Percentiles rank a stretch among this genome's conserved stretches.
Conservation (phyloP, 2,888 invertebrate genomes). For the Acheta domesticus region DNA sequence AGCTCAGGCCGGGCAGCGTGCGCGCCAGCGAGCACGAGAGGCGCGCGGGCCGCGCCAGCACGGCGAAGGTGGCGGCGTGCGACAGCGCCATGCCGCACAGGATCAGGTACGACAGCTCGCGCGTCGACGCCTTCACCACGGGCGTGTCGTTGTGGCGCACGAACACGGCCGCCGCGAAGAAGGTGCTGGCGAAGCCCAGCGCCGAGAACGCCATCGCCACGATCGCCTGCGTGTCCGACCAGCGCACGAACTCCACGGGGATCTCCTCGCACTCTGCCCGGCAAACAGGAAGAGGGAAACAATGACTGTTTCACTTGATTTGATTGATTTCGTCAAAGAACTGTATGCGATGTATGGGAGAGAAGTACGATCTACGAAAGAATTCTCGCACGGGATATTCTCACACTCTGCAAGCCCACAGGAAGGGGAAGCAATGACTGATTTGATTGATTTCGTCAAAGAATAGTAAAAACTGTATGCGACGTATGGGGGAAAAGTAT, state of each 20-base stretch:
- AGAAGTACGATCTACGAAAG: too few relatives aligned
- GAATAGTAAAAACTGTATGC: too few relatives aligned
- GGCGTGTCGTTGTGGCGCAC: slow-evolving; percentile 68
- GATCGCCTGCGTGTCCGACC: slow-evolving; percentile 61
- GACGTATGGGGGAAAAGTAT: too few relatives aligned
- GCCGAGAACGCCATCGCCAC: slow-evolving; percentile 58
- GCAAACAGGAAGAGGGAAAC: too few relatives aligned
- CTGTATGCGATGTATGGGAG: too few relatives aligned
- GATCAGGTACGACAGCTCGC: slow-evolving; percentile 67
- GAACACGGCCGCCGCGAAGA: slow-evolving; percentile 60
- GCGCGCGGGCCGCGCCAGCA: slow-evolving; percentile 60
- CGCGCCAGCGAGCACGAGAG: slow-evolving; percentile 58
- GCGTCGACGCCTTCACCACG: slow-evolving; percentile 65
- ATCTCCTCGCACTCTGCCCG: slow-evolving; percentile 59
- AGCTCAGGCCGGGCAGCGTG: slow-evolving; percentile 61
- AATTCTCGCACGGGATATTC: too few relatives aligned
- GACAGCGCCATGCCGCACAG: slow-evolving; percentile 53
- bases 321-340: too few relatives aligned
- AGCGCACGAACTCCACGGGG: slow-evolving; percentile 59
- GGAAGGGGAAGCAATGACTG: too few relatives aligned
- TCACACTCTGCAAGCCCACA: too few relatives aligned
- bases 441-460: too few relatives aligned
- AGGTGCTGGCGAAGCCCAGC: slow-evolving; percentile 61
- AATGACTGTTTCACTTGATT: too few relatives aligned
- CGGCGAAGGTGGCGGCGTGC: slow-evolving; percentile 60